phyloP scores from a whole-genome alignment of 2,888 invertebrate species.

The Stomorhina lunata region DNA sequence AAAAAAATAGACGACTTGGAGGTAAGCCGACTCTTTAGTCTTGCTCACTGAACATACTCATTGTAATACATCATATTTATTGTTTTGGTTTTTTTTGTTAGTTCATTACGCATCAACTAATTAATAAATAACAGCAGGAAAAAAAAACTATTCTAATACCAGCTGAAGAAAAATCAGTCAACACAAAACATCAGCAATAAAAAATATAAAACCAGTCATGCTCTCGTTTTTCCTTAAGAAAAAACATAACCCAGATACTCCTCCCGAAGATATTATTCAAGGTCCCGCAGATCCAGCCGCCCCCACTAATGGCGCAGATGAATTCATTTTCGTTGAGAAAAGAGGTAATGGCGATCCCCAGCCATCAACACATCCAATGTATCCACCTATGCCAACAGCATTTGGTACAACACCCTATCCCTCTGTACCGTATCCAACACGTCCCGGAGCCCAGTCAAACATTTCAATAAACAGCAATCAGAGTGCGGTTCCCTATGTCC shows the following conservation, averaged over 20 bases:
- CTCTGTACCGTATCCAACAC: conserved; percentile 63
- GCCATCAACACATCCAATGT: conserved; percentile 62
- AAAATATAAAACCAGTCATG: conserved; percentile 70
- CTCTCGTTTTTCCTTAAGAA: conserved; percentile 76
- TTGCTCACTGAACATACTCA: conserved; percentile 9
- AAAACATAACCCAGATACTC: conserved; percentile 71
- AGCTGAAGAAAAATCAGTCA: background rate
- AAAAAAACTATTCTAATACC: background rate
- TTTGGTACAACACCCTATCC: conserved; percentile 69
- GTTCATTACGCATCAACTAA: conserved; percentile 36
- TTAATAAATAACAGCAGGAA: conserved; percentile 27
- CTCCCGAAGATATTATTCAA: conserved; percentile 69
- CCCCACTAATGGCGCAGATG: conserved; percentile 70
- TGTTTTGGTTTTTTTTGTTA: conserved; percentile 43
- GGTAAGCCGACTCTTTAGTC: no score
- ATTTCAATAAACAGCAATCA: conserved; percentile 3
- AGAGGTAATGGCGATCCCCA: conserved; percentile 65
- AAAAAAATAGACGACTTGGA: no score
- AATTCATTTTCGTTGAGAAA: conserved; percentile 75
- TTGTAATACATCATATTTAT: background rate
- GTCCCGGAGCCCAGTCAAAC: background rate
- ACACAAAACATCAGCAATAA: background rate
- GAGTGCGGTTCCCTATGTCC: conserved; percentile 72
- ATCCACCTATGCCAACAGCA: conserved; percentile 71
- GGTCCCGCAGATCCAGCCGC: conserved; percentile 63